A percentile compares a stretch with the other conserved stretches of the same genome.
phyloP scores from a whole-genome alignment of 2,888 invertebrate species.

The Elmis aenea region DNA sequence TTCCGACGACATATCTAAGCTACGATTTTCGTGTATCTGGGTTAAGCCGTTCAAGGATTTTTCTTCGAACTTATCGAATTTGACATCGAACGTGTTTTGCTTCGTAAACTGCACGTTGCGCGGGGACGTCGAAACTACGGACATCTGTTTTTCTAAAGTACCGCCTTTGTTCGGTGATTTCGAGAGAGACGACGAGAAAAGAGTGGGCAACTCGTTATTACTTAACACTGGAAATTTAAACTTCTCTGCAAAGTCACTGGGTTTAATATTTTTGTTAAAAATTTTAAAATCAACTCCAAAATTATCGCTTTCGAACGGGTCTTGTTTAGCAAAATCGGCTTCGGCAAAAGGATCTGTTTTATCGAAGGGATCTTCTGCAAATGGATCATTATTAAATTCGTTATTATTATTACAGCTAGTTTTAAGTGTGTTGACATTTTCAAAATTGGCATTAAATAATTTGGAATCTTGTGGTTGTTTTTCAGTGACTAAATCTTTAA shows the following conservation, averaged over 20 bases:
- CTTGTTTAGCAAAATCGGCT: conserved; percentile 52
- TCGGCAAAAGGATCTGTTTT: conserved; percentile 64
- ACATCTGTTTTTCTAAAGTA: conserved; percentile 30
- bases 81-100: conserved; percentile 45
- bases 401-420: conserved; percentile 22
- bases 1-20: conserved; percentile 42
- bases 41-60: conserved; percentile 15
- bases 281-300: conserved; percentile 32
- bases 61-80: conserved; percentile 31
- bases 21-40: conserved; percentile 39
- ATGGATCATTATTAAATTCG: conserved; percentile 57
- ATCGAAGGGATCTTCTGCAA: conserved; percentile 71
- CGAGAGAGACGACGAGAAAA: conserved; percentile 14
- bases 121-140: conserved; percentile 20
- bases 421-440: conserved; percentile 17
- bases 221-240: conserved; percentile 24
- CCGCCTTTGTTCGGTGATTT: conserved; percentile 33
- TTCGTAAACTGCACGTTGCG: conserved; percentile 31
- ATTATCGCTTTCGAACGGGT: conserved; percentile 57
- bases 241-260: conserved; percentile 35
- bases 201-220: conserved; percentile 8
- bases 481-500: conserved; percentile 71
- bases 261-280: conserved; percentile 29
- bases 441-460: conserved; percentile 30
- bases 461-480: conserved; percentile 22